phyloP scores from a whole-genome alignment of 2,113 vertebrate species.

The Clarias magur region DNA sequence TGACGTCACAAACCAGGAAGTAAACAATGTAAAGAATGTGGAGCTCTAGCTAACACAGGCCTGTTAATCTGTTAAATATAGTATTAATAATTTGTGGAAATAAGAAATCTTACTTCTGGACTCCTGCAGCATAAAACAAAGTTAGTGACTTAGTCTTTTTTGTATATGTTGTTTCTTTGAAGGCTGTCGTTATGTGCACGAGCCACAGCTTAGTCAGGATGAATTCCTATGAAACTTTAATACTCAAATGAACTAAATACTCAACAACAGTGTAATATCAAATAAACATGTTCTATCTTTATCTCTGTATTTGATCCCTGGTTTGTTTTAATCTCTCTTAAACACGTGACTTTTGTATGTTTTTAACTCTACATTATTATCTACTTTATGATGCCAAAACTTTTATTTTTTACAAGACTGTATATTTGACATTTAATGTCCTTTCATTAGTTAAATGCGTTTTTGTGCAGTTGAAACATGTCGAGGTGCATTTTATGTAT shows the following conservation, averaged over 20 bases:
- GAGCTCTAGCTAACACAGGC: background rate
- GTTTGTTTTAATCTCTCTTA: slow-evolving; percentile 26
- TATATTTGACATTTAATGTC: background rate
- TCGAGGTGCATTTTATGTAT: background rate
- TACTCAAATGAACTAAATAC: background rate
- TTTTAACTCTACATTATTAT: too few species aligned
- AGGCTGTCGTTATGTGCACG: background rate
- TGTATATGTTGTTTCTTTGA: background rate
- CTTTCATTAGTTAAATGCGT: too few species aligned
- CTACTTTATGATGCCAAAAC: background rate
- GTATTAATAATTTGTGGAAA: background rate
- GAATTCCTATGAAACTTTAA: background rate
- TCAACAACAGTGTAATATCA: background rate
- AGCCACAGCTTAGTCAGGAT: background rate
- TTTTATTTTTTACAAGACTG: background rate
- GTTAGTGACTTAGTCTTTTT: background rate
- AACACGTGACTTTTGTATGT: background rate
- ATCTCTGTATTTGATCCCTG: background rate
- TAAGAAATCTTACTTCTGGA: background rate
- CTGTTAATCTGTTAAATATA: background rate
- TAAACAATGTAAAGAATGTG: slow-evolving; percentile 36
- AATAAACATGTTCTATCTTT: background rate
- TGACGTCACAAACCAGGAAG: slow-evolving; percentile 37
- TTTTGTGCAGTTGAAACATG: background rate
- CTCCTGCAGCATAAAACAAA: too few species aligned